Percentiles rank a stretch among this genome's conserved stretches.
Conservation (phyloP, 2,797 vertebrate species). For the Poecilia gillii region DNA sequence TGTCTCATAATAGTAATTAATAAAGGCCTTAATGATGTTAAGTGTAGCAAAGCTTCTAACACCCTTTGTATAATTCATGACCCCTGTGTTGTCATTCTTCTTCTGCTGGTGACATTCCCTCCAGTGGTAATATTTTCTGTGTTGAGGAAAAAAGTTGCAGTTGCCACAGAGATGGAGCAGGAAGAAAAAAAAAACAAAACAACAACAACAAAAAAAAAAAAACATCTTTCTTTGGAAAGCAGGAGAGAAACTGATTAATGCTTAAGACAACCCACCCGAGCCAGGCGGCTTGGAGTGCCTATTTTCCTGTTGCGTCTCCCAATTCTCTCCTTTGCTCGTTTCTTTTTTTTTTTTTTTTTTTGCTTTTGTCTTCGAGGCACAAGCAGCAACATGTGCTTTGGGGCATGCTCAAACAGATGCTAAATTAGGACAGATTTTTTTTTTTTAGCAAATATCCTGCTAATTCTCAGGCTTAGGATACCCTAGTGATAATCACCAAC, state of each 20-base stretch:
- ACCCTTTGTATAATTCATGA: slow-evolving; percentile 68
- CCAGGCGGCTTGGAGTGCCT: slow-evolving; percentile 38
- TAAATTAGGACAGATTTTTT: slow-evolving; percentile 57
- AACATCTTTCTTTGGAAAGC: slow-evolving; percentile 62
- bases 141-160: slow-evolving; percentile 59
- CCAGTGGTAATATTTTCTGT: slow-evolving; percentile 56
- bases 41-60: slow-evolving; percentile 65
- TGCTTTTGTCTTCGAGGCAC: slow-evolving; percentile 55
- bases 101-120: slow-evolving; percentile 49
- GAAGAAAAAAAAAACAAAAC: slow-evolving; percentile 48
- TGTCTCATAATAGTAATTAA: slow-evolving; percentile 67
- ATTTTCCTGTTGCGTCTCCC: slow-evolving; percentile 46
- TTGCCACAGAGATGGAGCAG: slow-evolving; percentile 73
- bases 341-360: background rate
- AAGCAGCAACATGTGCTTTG: slow-evolving; percentile 47
- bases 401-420: slow-evolving; percentile 48
- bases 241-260: slow-evolving; percentile 60
- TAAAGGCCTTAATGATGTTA: slow-evolving; percentile 65
- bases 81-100: slow-evolving; percentile 56
- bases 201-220: slow-evolving; percentile 20
- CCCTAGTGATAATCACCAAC: slow-evolving; percentile 45
- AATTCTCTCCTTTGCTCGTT: slow-evolving; percentile 29
- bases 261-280: slow-evolving; percentile 46
- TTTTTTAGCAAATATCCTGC: slow-evolving; percentile 49
- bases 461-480: slow-evolving; percentile 54